Base-by-base conservation (phyloP, 2,797 vertebrate genomes). In the Rousettus madagascariensis region DNA sequence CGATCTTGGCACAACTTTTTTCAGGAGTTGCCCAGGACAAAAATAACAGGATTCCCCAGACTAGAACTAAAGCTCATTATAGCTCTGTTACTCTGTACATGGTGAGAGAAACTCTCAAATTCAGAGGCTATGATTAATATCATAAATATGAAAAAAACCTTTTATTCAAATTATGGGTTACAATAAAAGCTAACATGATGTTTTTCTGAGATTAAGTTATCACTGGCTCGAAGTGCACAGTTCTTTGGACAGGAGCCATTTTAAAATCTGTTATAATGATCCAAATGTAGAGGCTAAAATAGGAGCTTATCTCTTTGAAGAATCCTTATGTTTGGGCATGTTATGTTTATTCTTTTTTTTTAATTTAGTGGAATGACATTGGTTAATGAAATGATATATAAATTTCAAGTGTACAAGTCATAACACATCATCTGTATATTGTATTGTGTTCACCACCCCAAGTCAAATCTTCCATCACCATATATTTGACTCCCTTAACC, bases 1-100 rank as follows among this genome's bases (percentile, higher is more conserved):
- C 10, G 3, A 79, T 97, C 86, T 96, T 97, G 93, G 94, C 91
- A 87, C 77, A 88, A 80, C 19, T 71, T 55, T 96, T 92, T 90
- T 78, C 46, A 80, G 59, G 55, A 90, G 46, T 71, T 96, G 41
- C 85, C 90, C 43, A 86, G 71, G 82, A 95, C 33, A 59, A 88
- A 94, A 85, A 92, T 88, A 77, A 72, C 38, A 90, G 36, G 17
- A 38, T 92, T 95, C 30, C 36, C 24, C 13, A n/a, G 13, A 65
- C 41, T 84, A 43, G n/a, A 86, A 66, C 38, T 95, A 53, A 86
- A 71, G 26, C 12, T 91, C 51, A 63, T 86, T 95, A 86, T 2
- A 94, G 12, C n/a, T 36, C 53, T 91, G 17, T n/a, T 61, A 69
- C 6, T 75, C 33, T 71, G 12, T 72, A 71, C n/a, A 24, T 72